phyloP scores from a whole-genome alignment of 2,113 vertebrate genomes.

The Oreamnos americanus region DNA sequence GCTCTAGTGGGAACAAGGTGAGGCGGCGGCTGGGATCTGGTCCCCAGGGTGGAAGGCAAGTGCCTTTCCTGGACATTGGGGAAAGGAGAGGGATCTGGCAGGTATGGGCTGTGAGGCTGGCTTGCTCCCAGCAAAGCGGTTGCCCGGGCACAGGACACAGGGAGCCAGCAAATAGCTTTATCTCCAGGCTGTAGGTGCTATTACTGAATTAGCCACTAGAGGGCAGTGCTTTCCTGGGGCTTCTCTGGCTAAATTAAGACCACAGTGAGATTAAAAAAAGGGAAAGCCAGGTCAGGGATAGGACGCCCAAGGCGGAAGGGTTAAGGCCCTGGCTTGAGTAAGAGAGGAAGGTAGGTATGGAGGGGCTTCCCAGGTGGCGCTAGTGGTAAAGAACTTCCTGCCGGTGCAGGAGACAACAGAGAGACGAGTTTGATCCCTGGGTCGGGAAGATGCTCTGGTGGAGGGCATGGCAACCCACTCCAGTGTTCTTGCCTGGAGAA shows the following conservation, averaged over 20 bases:
- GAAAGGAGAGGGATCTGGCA: neutral
- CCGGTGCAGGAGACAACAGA: neutral
- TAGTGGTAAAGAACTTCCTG: neutral
- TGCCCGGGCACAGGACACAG: neutral
- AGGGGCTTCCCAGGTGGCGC: neutral
- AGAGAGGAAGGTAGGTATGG: neutral
- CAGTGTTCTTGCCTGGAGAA: neutral
- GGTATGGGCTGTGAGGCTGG: neutral
- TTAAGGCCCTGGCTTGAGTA: too few relatives aligned
- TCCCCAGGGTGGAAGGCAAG: neutral
- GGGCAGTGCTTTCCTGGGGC: neutral
- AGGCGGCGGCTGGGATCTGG: neutral
- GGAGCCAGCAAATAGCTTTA: neutral
- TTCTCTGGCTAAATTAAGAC: neutral
- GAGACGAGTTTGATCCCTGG: neutral
- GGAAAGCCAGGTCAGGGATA: neutral
- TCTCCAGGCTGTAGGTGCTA: neutral
- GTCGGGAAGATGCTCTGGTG: neutral
- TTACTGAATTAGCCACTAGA: neutral
- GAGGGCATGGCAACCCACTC: neutral
- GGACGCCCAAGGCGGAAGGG: accelerated
- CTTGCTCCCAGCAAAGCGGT: neutral
- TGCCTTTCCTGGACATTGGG: neutral
- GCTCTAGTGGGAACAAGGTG: neutral
- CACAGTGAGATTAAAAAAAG: neutral